phyloP scores from a whole-genome alignment of 2,888 invertebrate species.

The Temnothorax rugatulus region DNA sequence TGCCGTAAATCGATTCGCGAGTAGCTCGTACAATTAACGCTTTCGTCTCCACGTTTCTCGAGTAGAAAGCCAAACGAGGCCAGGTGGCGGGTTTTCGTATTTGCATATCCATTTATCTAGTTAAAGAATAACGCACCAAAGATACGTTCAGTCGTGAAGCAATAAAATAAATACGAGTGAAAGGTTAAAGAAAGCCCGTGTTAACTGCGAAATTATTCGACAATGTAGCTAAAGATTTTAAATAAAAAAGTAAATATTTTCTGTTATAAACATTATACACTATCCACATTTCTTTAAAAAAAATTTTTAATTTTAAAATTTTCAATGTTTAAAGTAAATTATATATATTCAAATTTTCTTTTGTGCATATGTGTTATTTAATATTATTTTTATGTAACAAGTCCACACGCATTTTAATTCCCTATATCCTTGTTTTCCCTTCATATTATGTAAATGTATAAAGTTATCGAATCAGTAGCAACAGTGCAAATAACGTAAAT shows the following conservation, averaged over 20 bases:
- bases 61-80: constrained; percentile 13
- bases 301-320: neutral
- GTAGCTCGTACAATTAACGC: constrained; percentile 34
- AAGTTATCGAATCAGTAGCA: neutral
- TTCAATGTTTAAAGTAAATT: neutral
- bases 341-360: neutral
- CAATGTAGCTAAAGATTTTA: neutral
- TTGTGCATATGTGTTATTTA: neutral
- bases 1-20: constrained; percentile 38
- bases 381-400: neutral
- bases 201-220: neutral
- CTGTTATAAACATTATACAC: neutral
- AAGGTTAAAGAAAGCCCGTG: neutral
- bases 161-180: neutral
- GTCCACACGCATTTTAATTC: neutral
- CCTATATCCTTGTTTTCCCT: neutral
- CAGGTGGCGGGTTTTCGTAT: constrained; percentile 3
- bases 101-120: neutral
- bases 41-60: neutral
- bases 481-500: neutral
- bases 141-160: neutral
- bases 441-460: neutral
- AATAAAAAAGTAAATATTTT: neutral
- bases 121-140: neutral
- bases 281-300: neutral